A percentile compares a stretch with the other conserved stretches of the same genome.
These are phyloP conservation scores for Lasioglossum albipes DNA, from an alignment of 1,140 invertebrate genomes.

Conservation along the genomic window DNA sequence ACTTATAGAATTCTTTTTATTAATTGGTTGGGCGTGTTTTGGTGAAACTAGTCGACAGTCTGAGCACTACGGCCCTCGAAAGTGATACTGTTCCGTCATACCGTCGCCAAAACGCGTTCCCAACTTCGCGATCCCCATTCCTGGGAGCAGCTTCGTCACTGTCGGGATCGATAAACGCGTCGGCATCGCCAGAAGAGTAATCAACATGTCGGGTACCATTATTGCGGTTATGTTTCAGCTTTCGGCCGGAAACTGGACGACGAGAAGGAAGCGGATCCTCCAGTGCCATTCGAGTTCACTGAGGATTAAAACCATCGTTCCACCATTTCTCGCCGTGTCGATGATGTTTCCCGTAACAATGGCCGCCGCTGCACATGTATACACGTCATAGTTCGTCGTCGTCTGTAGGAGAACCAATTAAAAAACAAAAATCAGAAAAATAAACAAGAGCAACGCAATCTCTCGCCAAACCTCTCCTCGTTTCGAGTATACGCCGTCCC, in stretches of 20 bases:
- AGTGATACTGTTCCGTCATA: neutral
- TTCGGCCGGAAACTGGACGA: conserved; percentile 96
- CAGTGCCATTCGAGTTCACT: conserved; percentile 97
- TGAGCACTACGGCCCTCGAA: too few species aligned
- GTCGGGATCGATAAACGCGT: neutral
- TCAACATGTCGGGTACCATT: neutral
- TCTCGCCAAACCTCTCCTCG: neutral
- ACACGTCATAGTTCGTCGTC: neutral
- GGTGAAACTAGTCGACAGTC: too few species aligned
- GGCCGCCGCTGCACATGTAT: neutral
- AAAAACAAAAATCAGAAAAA: neutral
- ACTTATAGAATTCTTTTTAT: too few species aligned
- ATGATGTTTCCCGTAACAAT: neutral
- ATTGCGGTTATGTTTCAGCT: conserved; percentile 80
- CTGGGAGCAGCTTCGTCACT: neutral
- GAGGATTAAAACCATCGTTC: conserved; percentile 84
- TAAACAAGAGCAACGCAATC: neutral
- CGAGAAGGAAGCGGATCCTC: conserved; percentile 97
- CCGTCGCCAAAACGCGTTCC: too few species aligned
- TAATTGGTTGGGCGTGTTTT: too few species aligned
- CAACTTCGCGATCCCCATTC: neutral
- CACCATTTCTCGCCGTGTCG: neutral
- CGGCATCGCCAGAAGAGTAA: neutral
- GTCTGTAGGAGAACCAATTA: neutral
- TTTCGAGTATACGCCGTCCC: neutral